Evolutionary conservation across 2,888 invertebrate species (phyloP).

Genomic region (Galeruca laticollis): DNA sequence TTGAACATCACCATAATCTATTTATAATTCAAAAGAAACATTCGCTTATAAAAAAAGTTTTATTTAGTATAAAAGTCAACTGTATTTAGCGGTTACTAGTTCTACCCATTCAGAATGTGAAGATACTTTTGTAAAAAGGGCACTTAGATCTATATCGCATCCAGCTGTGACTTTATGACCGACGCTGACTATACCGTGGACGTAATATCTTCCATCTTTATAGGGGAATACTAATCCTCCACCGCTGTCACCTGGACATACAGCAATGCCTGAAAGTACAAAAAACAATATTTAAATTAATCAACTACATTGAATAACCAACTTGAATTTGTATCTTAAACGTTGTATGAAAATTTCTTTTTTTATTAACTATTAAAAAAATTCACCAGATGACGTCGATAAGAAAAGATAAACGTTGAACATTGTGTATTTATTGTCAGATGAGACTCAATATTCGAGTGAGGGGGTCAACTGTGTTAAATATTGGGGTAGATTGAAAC

Average conservation of each 20-base stretch:
- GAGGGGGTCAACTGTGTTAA: too few relatives aligned
- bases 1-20: too few relatives aligned
- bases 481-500: too few relatives aligned
- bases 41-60: slow-evolving; percentile 5
- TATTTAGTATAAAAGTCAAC: background rate
- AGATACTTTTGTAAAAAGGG: slow-evolving; percentile 49
- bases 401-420: too few relatives aligned
- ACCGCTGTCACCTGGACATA: slow-evolving; percentile 68
- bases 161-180: slow-evolving; percentile 28
- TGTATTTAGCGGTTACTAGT: slow-evolving; percentile 26
- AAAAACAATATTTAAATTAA: background rate
- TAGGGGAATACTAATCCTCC: slow-evolving; percentile 65
- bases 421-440: too few relatives aligned
- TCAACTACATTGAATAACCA: too few relatives aligned
- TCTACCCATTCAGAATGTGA: slow-evolving; percentile 44
- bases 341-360: too few relatives aligned
- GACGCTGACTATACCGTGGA: slow-evolving; percentile 67
- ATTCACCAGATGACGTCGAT: too few relatives aligned
- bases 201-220: slow-evolving; percentile 60
- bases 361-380: too few relatives aligned
- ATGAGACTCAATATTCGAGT: too few relatives aligned
- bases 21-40: too few relatives aligned
- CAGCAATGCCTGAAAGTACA: slow-evolving; percentile 58
- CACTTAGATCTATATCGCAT: slow-evolving; percentile 47
- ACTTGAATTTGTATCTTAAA: too few relatives aligned